Percentiles rank a stretch among this genome's conserved stretches.
Conservation (phyloP, 2,888 invertebrate genomes). For the Rugalucina vietnamica region DNA sequence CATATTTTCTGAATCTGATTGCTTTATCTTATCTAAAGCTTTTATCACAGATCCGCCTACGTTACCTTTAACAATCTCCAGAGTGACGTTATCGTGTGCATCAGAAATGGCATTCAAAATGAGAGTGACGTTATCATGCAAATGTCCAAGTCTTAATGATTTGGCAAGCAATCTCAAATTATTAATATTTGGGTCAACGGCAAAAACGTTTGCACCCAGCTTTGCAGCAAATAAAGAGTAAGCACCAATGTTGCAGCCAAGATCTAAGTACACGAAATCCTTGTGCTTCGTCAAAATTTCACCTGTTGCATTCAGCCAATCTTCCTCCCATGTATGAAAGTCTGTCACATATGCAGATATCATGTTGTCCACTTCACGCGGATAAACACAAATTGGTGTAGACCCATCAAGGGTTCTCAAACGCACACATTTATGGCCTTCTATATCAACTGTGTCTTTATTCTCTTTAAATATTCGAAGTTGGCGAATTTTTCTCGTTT, state of each 20-base stretch:
- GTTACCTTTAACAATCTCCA: slow-evolving; percentile 63
- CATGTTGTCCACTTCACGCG: slow-evolving; percentile 60
- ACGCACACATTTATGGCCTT: not conserved
- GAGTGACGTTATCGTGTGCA: slow-evolving; percentile 46
- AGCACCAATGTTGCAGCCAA: slow-evolving; percentile 71
- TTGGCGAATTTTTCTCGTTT: not conserved
- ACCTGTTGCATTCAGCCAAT: slow-evolving; percentile 62
- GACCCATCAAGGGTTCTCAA: slow-evolving; percentile 58
- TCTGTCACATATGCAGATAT: slow-evolving; percentile 65
- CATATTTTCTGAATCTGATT: not conserved
- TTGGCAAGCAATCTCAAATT: slow-evolving; percentile 59
- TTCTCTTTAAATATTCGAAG: not conserved
- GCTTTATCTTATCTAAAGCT: not conserved
- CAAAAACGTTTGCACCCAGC: slow-evolving; percentile 62
- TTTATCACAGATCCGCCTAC: slow-evolving; percentile 65
- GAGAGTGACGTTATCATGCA: slow-evolving; percentile 60
- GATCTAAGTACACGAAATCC: slow-evolving; percentile 60
- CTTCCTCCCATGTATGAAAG: slow-evolving; percentile 69
- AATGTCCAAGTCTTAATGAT: slow-evolving; percentile 49
- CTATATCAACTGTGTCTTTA: not conserved
- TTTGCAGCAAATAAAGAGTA: slow-evolving; percentile 66
- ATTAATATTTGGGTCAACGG: slow-evolving; percentile 60
- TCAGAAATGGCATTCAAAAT: slow-evolving; percentile 71
- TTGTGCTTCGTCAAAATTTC: slow-evolving; percentile 43
- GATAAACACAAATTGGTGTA: slow-evolving; percentile 65